Evolutionary conservation across 2,888 invertebrate genomes (phyloP).

Genomic region (Eulithis testata): DNA sequence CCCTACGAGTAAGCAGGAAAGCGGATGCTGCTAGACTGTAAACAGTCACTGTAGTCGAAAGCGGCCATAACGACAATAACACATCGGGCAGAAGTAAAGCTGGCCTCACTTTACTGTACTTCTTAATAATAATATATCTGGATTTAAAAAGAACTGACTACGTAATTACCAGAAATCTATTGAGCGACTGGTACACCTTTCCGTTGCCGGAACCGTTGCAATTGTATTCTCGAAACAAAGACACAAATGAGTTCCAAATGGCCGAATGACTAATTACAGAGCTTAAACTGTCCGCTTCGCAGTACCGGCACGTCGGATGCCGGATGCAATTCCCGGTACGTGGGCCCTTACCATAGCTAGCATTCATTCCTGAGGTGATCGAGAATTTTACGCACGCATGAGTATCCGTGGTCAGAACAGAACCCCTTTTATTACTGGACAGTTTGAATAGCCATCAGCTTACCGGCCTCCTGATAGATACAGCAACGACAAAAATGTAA

Average conservation of each 20-base stretch:
- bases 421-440: slow-evolving; percentile 4
- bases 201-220: slow-evolving; percentile 15
- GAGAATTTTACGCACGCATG: slow-evolving; percentile 31
- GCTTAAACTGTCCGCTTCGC: slow-evolving; percentile 47
- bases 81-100: too few species aligned
- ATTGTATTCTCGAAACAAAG: slow-evolving; percentile 31
- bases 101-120: too few species aligned
- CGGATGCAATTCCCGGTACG: slow-evolving; percentile 56
- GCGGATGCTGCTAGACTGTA: too few species aligned
- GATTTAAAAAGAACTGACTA: background rate
- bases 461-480: background rate
- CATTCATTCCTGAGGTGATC: slow-evolving; percentile 32
- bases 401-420: slow-evolving; percentile 19
- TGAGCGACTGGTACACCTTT: slow-evolving; percentile 3
- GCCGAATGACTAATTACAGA: slow-evolving; percentile 54
- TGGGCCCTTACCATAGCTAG: slow-evolving; percentile 25
- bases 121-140: too few species aligned
- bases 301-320: slow-evolving; percentile 45
- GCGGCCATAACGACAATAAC: too few species aligned
- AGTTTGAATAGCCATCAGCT: background rate
- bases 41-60: too few species aligned
- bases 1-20: too few species aligned
- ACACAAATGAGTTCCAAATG: slow-evolving; percentile 40
- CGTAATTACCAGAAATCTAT: too few species aligned
- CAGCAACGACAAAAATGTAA: too few species aligned